Conservation (phyloP, 2,113 vertebrate genomes). For the Chrysochloris asiatica region DNA sequence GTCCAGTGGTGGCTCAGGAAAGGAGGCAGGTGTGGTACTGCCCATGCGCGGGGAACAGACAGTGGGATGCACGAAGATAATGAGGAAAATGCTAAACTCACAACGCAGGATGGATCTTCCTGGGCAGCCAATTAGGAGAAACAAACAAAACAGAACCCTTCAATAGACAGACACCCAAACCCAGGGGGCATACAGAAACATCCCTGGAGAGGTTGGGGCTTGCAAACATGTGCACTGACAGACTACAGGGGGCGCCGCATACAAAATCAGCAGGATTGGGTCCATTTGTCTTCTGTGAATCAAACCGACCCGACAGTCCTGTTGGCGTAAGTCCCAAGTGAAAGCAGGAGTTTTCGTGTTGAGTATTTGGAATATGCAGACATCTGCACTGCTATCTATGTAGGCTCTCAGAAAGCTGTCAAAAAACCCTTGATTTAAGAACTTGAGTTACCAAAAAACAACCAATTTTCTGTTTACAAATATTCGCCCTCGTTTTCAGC, state of each 20-base stretch:
- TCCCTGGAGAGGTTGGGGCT: conserved; percentile 39
- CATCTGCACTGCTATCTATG: no score
- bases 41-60: conserved; percentile 62
- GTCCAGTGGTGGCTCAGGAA: not conserved
- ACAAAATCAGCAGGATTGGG: conserved; percentile 52
- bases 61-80: conserved; percentile 34
- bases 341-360: no score
- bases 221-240: conserved; percentile 8
- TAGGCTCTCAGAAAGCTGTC: no score
- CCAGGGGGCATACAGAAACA: not conserved
- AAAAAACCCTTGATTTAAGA: no score
- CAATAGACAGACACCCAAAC: conserved; percentile 46
- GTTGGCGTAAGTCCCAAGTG: no score
- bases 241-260: not conserved
- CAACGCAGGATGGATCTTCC: conserved; percentile 78
- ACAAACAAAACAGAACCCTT: conserved; percentile 77
- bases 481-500: no score
- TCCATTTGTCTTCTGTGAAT: no score
- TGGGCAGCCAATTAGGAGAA: conserved; percentile 75
- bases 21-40: conserved; percentile 47
- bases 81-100: conserved; percentile 71
- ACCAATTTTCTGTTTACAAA: no score
- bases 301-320: no score
- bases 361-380: no score
- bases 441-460: no score